Evolutionary conservation across 2,113 vertebrate genomes (phyloP).

Genomic region (Eurystomus gularis): DNA sequence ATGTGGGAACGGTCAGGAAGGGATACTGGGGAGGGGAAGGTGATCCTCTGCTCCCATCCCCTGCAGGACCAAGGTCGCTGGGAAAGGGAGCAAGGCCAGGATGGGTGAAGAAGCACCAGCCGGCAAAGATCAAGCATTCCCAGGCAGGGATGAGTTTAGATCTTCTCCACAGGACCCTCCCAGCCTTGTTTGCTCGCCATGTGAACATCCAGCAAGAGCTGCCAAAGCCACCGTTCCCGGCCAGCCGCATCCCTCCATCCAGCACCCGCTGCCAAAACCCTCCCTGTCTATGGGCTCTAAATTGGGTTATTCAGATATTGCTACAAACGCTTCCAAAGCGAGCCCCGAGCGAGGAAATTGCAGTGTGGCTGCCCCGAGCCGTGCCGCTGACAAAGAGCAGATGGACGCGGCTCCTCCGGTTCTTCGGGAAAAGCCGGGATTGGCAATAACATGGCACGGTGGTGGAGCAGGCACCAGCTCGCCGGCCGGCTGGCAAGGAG

Average conservation of each 20-base stretch:
- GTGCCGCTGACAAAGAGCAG: neutral
- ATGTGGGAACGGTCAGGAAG: fast-evolving
- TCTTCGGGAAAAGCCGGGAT: neutral
- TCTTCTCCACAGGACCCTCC: neutral
- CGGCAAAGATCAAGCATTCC: fast-evolving
- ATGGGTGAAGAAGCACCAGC: neutral
- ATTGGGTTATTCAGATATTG: neutral
- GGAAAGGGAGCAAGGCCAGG: fast-evolving
- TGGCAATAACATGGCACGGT: fast-evolving
- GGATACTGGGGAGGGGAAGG: fast-evolving
- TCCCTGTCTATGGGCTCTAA: neutral
- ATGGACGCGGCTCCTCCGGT: fast-evolving
- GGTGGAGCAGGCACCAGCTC: fast-evolving
- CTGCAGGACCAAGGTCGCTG: fast-evolving
- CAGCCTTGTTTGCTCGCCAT: neutral
- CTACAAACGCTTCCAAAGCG: neutral
- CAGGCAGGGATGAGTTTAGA: neutral
- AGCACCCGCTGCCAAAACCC: neutral
- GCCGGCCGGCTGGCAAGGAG: neutral
- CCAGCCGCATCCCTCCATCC: neutral
- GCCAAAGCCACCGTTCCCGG: neutral
- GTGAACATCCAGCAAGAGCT: neutral
- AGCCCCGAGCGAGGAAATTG: neutral
- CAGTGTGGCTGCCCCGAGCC: neutral
- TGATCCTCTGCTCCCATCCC: fast-evolving